A percentile compares a stretch with the other conserved stretches of the same genome.
Evolutionary conservation across 2,888 invertebrate species (phyloP).

Genomic region (Ischnura elegans): DNA sequence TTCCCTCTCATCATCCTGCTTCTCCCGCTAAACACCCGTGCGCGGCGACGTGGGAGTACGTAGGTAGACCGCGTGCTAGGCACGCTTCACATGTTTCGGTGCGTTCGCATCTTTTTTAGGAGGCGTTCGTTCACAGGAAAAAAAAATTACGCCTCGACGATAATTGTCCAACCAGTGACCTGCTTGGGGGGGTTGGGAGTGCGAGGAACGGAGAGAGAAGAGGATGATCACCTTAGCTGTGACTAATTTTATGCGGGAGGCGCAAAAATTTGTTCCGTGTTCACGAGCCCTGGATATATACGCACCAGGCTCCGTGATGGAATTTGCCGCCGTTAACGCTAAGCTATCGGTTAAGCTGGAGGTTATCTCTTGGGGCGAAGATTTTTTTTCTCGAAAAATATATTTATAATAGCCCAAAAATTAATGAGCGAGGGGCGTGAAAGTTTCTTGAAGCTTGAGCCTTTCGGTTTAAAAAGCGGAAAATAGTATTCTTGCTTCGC

Average conservation of each 20-base stretch:
- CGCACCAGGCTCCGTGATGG: background rate
- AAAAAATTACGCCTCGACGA: constrained; percentile 57
- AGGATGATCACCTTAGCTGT: constrained; percentile 38
- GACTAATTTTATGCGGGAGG: constrained; percentile 32
- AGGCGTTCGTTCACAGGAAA: constrained; percentile 66
- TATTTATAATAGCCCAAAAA: too few species aligned
- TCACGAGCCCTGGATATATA: background rate
- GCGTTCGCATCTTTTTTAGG: constrained; percentile 43
- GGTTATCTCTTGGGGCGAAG: too few species aligned
- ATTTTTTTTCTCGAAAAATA: too few species aligned
- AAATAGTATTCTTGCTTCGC: too few species aligned
- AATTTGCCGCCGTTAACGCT: background rate
- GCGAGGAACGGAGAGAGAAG: background rate
- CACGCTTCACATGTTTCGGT: constrained; percentile 57
- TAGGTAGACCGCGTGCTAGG: constrained; percentile 41
- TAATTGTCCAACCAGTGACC: constrained; percentile 58
- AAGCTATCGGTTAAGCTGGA: too few species aligned
- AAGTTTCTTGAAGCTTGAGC: too few species aligned
- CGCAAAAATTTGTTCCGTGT: constrained; percentile 8
- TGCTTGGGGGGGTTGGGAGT: background rate
- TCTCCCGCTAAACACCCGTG: background rate
- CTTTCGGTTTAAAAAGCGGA: too few species aligned
- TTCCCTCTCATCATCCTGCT: background rate
- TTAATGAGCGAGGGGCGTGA: too few species aligned
- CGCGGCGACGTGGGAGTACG: constrained; percentile 32